Evolutionary conservation across 2,113 vertebrate species (phyloP), one percentile per base, ranked within the genome.

Genomic region (Ginglymostoma cirratum): DNA sequence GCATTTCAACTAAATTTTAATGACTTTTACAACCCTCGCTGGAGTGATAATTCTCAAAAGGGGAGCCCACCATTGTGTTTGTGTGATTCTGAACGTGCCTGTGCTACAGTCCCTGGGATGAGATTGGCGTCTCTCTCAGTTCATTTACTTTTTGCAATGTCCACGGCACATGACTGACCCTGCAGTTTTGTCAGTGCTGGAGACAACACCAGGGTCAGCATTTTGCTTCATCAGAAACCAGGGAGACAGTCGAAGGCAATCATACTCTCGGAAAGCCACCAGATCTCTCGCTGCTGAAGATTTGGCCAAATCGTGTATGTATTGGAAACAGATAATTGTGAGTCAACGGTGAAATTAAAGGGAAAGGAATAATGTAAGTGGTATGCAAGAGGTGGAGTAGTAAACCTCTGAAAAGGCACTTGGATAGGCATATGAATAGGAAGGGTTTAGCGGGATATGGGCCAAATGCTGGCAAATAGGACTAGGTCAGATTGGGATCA

Each of bases 1-100:
- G 23, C 94, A 76, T 15, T 95, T 52, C 94, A 95, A 30, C 94
- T 48, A 34, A 45, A 93, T 67, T 38, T 66, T 93, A 66, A 93
- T 93, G 89, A 90, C 86, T 87, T 52, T 14, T 42, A 66, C 24
- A 66, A 67, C n/a, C n/a, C 61, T 93, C 89, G 27, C 23, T 93
- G 89, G 61, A 93, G 66, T 93, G 66, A 19, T 66, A 66, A 93
- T 66, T 93, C 34, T 19, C 38, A 66, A 38, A 61, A 93, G 55
- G 89, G 23, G 34, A 66, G 61, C 34, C n/a, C 66, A 19, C 21
- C 89, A 93, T 66, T 93, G 38, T 93, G 89, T 66, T 42, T 10
- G 2, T 23, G 89, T 24, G 85, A 90, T 90, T 65, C 87, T n/a
- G 30, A 30, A 30, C 17, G 48, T 65, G 45, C 27, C 24, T 42